Evolutionary conservation across 1,140 invertebrate genomes (phyloP).

Genomic region (Monomorium pharaonis): DNA sequence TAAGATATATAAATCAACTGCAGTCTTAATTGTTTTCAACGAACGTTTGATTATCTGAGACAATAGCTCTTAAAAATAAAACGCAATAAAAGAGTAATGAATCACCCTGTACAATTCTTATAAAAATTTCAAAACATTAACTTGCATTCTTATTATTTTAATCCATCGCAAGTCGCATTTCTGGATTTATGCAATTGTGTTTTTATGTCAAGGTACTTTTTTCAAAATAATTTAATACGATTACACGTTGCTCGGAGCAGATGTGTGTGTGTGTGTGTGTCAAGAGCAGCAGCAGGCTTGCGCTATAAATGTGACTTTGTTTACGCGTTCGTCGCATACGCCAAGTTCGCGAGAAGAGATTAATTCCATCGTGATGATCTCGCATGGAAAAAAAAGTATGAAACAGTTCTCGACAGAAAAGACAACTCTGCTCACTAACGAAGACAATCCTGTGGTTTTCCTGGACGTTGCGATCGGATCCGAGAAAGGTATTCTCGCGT

Average conservation of each 20-base stretch:
- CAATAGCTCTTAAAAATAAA: not conserved
- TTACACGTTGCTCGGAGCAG: not conserved
- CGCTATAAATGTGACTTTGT: no score
- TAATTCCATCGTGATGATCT: not conserved
- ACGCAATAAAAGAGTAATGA: not conserved
- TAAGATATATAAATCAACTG: not conserved
- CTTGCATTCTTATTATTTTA: not conserved
- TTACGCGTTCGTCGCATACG: not conserved
- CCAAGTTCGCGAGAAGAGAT: not conserved
- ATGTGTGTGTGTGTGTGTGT: not conserved
- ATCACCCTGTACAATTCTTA: not conserved
- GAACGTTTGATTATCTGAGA: no score
- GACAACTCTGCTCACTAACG: not conserved
- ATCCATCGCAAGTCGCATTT: not conserved
- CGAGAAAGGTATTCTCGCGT: constrained; percentile 82
- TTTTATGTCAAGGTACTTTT: not conserved
- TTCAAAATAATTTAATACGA: not conserved
- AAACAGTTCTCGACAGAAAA: constrained; percentile 41
- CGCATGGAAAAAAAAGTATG: constrained; percentile 57
- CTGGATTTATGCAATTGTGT: not conserved
- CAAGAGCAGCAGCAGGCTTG: no score
- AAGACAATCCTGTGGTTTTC: constrained; percentile 87
- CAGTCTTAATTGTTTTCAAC: no score
- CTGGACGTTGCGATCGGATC: constrained; percentile 90
- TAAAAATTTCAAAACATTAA: not conserved